Evolutionary conservation across 2,888 invertebrate genomes (phyloP).

Genomic region (Cactoblastis cactorum): DNA sequence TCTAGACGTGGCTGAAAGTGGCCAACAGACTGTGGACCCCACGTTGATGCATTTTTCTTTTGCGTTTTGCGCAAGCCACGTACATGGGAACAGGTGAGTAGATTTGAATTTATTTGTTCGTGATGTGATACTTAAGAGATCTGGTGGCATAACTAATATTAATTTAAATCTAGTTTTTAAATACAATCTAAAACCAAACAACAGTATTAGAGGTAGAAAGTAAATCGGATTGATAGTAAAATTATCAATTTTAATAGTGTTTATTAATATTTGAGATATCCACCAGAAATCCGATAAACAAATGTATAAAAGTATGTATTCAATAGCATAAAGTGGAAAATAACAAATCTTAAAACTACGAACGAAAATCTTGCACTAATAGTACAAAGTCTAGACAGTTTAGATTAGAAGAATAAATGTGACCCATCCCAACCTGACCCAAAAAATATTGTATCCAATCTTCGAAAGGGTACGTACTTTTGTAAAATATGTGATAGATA

Average conservation of each 20-base stretch:
- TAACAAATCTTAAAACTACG: background rate
- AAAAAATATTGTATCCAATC: conserved; percentile 2
- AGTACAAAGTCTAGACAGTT: background rate
- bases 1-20: conserved; percentile 95
- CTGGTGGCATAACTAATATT: background rate
- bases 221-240: too few relatives aligned
- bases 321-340: background rate
- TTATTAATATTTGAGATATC: background rate
- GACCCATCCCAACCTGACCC: conserved; percentile 2
- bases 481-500: conserved; percentile 10
- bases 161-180: too few relatives aligned
- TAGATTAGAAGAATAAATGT: conserved; percentile 3
- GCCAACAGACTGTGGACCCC: conserved; percentile 95
- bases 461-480: conserved; percentile 6
- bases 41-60: conserved; percentile 99
- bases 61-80: conserved; percentile 99
- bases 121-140: background rate
- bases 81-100: conserved; percentile 97
- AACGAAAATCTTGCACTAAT: background rate
- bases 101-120: background rate
- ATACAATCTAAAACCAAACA: too few relatives aligned
- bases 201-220: too few relatives aligned
- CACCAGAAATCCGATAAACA: background rate
- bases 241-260: background rate
- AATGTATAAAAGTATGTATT: conserved; percentile 1